Percentiles rank a stretch among this genome's conserved stretches.
Evolutionary conservation across 2,888 invertebrate genomes (phyloP).

Genomic region (Diadegma fenestrale): DNA sequence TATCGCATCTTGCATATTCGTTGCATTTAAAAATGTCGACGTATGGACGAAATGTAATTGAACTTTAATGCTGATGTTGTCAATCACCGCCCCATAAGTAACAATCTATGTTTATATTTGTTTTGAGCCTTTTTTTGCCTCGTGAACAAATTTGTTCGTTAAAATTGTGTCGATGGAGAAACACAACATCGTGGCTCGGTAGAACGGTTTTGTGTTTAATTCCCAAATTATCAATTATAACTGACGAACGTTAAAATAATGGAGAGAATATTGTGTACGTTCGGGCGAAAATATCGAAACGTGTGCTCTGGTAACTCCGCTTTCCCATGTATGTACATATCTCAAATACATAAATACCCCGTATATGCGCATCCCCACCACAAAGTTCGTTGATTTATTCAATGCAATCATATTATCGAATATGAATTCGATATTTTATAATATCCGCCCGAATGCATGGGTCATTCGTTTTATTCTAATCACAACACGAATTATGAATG

Average conservation of each 20-base stretch:
- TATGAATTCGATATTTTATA: neutral
- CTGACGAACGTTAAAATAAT: neutral
- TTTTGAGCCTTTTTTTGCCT: neutral
- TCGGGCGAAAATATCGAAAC: neutral
- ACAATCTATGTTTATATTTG: neutral
- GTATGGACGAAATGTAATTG: neutral
- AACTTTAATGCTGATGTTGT: neutral
- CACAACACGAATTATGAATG: neutral
- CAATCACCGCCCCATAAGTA: neutral
- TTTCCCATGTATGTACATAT: neutral
- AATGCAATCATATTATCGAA: neutral
- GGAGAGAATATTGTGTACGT: neutral
- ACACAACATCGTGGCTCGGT: neutral
- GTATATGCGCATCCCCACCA: neutral
- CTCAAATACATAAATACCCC: neutral
- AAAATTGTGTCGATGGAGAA: neutral
- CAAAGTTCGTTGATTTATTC: neutral
- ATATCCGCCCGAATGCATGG: neutral
- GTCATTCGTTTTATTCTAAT: conserved; percentile 4
- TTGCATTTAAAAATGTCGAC: neutral
- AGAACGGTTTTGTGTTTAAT: neutral
- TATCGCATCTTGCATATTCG: neutral
- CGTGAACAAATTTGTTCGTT: neutral
- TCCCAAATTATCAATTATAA: neutral
- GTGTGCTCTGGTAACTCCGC: neutral